These are phyloP conservation scores for Trematomus bernacchii DNA, from an alignment of 2,797 vertebrate species.

Conservation along the genomic window DNA sequence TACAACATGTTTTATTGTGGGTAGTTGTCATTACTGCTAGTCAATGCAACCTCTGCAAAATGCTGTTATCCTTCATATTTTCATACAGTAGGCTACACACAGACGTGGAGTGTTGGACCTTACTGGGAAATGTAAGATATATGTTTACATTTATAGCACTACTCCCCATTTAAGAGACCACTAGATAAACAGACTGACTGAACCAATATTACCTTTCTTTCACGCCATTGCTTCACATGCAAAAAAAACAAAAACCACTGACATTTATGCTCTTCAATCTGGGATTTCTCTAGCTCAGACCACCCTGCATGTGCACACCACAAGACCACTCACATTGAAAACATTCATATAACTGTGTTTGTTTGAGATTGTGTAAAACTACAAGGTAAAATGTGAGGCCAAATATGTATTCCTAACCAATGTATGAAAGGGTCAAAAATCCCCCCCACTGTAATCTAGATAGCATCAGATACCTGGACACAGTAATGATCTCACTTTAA, in stretches of 20 bases:
- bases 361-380: constrained; percentile 36
- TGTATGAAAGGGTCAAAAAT: constrained; percentile 20
- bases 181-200: too few species aligned
- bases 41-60: too few species aligned
- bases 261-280: not conserved
- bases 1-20: too few species aligned
- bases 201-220: not conserved
- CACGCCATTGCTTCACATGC: not conserved
- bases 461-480: constrained; percentile 26
- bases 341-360: constrained; percentile 15
- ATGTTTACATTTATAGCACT: too few species aligned
- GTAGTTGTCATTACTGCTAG: too few species aligned
- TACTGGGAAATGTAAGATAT: too few species aligned
- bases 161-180: too few species aligned
- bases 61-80: too few species aligned
- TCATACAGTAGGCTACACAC: too few species aligned
- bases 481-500: constrained; percentile 24
- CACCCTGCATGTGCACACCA: constrained; percentile 39
- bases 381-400: constrained; percentile 27
- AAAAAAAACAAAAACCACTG: constrained; percentile 6
- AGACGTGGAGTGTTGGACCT: too few species aligned
- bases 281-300: constrained; percentile 23
- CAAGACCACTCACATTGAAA: constrained; percentile 40
- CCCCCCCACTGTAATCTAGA: constrained; percentile 9
- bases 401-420: constrained; percentile 30